Percentiles rank a stretch among this genome's conserved stretches.
Conservation (phyloP, 2,888 invertebrate genomes). For the Diaphora mendica region DNA sequence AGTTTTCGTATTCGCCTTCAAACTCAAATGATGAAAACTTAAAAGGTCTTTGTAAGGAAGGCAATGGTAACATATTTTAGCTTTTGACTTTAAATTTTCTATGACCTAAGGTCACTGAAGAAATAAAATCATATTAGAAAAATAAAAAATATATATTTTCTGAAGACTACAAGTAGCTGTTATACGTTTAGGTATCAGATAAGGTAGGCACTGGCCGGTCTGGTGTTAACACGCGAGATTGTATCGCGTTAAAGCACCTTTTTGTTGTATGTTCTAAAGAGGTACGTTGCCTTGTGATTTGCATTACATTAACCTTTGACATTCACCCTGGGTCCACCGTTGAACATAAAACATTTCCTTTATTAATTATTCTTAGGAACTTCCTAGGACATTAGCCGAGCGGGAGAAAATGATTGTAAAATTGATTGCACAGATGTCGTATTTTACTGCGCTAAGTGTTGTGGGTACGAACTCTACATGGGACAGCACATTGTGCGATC, state of each 20-base stretch:
- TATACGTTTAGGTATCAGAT: slow-evolving; percentile 9
- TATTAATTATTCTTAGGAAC: background rate
- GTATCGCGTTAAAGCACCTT: slow-evolving; percentile 24
- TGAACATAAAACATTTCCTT: background rate
- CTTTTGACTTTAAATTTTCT: background rate
- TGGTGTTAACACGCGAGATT: slow-evolving; percentile 44
- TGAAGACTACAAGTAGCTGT: background rate
- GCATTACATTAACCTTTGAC: slow-evolving; percentile 12
- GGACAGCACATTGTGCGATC: too few species aligned
- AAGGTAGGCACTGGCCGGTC: slow-evolving; percentile 1
- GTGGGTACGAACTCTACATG: too few species aligned
- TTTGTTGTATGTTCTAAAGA: slow-evolving; percentile 29
- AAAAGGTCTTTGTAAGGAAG: too few species aligned
- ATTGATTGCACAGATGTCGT: background rate
- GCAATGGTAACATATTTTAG: background rate
- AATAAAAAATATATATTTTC: background rate
- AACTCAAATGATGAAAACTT: too few species aligned
- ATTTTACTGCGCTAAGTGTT: too few species aligned
- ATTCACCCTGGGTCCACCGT: background rate
- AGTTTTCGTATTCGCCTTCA: too few species aligned
- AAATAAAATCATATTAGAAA: background rate
- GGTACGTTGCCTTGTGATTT: slow-evolving; percentile 12
- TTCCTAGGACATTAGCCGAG: background rate
- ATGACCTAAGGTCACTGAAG: background rate
- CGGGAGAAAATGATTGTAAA: background rate